Conservation (phyloP, 2,113 vertebrate genomes). For the Ursus arctos region DNA sequence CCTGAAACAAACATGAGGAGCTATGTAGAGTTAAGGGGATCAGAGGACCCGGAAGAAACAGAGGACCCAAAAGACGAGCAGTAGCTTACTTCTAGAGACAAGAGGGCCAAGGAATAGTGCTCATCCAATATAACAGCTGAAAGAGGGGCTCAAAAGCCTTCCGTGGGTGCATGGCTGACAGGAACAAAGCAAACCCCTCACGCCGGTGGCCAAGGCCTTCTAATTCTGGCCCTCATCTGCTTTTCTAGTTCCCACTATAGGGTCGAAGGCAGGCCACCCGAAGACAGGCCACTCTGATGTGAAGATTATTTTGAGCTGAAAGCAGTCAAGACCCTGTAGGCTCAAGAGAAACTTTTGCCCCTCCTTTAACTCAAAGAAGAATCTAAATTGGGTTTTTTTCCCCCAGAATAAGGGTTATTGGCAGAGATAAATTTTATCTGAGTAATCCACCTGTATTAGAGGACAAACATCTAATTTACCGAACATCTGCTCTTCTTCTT, state of each 20-base stretch:
- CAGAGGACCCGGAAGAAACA: not conserved
- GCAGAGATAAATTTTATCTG: not conserved
- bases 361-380: not conserved
- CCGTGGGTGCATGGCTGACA: not conserved
- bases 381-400: not conserved
- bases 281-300: not conserved
- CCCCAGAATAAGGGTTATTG: not conserved
- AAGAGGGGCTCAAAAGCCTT: not conserved
- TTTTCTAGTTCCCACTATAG: not conserved
- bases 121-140: not conserved
- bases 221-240: not conserved
- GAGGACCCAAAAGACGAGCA: not conserved
- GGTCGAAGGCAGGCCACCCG: not conserved
- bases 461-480: not conserved
- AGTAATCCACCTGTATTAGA: not conserved
- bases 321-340: not conserved
- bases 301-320: not conserved
- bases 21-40: not conserved
- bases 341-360: not conserved
- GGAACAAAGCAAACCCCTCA: not conserved
- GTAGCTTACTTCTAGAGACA: not conserved
- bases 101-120: not conserved
- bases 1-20: not conserved
- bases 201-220: not conserved
- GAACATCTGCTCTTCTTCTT: not conserved